Percentiles rank a stretch among this genome's conserved stretches.
Evolutionary conservation across 2,113 vertebrate genomes (phyloP).

Genomic region (Bubalus kerabau): DNA sequence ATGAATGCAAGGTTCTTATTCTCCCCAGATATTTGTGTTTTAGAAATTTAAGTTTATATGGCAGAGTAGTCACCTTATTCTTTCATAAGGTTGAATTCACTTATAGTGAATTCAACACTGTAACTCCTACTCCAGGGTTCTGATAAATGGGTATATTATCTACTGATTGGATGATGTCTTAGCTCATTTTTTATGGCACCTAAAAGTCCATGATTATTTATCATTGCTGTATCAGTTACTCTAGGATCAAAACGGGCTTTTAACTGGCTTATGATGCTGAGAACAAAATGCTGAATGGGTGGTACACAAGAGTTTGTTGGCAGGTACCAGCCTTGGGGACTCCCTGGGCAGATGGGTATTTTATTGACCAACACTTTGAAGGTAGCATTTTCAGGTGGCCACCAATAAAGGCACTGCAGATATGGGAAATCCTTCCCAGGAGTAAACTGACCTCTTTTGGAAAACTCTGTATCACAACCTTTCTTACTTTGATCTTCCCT

Average conservation of each 20-base stretch:
- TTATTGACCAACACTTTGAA: not conserved
- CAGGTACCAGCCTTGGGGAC: not conserved
- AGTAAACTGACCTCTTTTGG: not conserved
- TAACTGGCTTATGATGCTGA: not conserved
- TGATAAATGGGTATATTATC: not conserved
- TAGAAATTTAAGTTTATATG: slow-evolving; percentile 9
- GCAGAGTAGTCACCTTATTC: not conserved
- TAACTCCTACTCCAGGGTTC: not conserved
- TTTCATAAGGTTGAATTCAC: not conserved
- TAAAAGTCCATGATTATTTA: not conserved
- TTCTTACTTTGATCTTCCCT: not conserved
- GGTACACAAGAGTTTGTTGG: not conserved
- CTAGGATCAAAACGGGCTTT: not conserved
- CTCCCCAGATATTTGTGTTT: not conserved
- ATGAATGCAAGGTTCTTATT: not conserved
- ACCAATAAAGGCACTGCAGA: not conserved
- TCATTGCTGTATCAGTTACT: not conserved
- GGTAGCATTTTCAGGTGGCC: not conserved
- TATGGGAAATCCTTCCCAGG: not conserved
- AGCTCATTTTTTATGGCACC: not conserved
- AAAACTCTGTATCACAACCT: not conserved
- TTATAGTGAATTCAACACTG: not conserved
- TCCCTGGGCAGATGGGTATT: not conserved
- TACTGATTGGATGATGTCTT: not conserved
- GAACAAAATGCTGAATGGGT: not conserved